Evolutionary conservation across 2,888 invertebrate genomes (phyloP), one percentile per base, ranked within the genome.

Genomic region (Rhingia rostrata): DNA sequence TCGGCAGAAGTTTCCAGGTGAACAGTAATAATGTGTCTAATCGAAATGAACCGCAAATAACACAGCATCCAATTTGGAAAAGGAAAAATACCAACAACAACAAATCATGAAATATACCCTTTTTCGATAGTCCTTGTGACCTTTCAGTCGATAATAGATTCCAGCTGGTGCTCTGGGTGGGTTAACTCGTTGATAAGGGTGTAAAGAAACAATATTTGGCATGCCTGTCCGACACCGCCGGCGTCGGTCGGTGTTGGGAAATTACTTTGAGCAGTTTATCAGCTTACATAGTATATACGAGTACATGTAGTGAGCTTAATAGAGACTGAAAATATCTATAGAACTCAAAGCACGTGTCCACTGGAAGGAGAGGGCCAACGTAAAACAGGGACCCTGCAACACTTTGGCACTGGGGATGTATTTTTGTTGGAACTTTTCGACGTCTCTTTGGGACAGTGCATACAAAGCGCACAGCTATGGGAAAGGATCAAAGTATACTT

Each of bases 181-280:
- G 10, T 10, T 37, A 47, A 47, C 45, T 41, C 54, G 32, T 63
- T 58, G 58, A 67, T 51, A 60, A 60, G 58, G 67, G 66, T 58
- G 75, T 32, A 43, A 45, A 60, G 75, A 41, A 75, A 60, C 33
- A 66, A 60, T 51, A 51, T 67, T 51, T 58, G 37, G 49, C 58
- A 72, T 30, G 22, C 10, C 43, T 54, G 33, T 12, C 43, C n/a
- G 45, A 22, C 39, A 9, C 49, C 10, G 49, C 49, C 10, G 22
- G 1, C 22, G 63, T 41, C 33, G 51, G 63, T 41, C 33, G 51
- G 60, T 67, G 61, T 77, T 69, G 7, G 43, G 45, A 67, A 45
- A 77, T 75, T 66, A 69, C 75, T 67, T 61, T 67, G 45, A 77
- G 67, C 54, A 69, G 67, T 67, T 67, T 77, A 61, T 77, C 60